Conservation (phyloP, 1,140 invertebrate species). For the Zaprionus africanus region DNA sequence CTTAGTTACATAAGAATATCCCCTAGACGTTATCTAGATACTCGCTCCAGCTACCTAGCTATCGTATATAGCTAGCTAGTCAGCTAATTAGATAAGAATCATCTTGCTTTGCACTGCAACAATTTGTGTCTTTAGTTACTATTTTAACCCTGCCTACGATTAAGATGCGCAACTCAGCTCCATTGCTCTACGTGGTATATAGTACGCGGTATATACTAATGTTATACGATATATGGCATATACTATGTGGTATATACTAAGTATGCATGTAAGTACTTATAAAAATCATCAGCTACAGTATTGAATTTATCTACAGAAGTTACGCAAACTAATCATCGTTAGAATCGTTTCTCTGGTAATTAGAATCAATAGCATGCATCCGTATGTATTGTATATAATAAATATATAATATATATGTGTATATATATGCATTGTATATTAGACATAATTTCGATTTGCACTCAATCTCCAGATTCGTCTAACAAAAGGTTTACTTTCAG, state of each 20-base stretch:
- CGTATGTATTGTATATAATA: slow-evolving; percentile 63
- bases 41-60: background rate
- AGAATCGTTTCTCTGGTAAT: slow-evolving; percentile 41
- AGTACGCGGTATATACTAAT: slow-evolving; percentile 25
- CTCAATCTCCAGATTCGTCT: slow-evolving; percentile 11
- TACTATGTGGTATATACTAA: slow-evolving; percentile 34
- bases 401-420: slow-evolving; percentile 55
- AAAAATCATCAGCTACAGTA: slow-evolving; percentile 77
- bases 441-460: slow-evolving; percentile 69
- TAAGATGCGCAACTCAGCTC: slow-evolving; percentile 32
- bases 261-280: slow-evolving; percentile 58
- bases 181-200: slow-evolving; percentile 52
- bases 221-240: slow-evolving; percentile 12
- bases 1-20: slow-evolving; percentile 22
- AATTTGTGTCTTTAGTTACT: slow-evolving; percentile 82
- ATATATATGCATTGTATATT: slow-evolving; percentile 66
- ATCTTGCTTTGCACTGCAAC: slow-evolving; percentile 77
- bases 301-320: slow-evolving; percentile 79
- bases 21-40: slow-evolving; percentile 5
- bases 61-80: slow-evolving; percentile 45
- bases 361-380: slow-evolving; percentile 26
- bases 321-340: slow-evolving; percentile 64
- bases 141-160: slow-evolving; percentile 74
- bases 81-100: slow-evolving; percentile 42
- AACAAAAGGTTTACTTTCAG: slow-evolving; percentile 75